phyloP scores from a whole-genome alignment of 2,888 invertebrate species.

The Meta bourneti region DNA sequence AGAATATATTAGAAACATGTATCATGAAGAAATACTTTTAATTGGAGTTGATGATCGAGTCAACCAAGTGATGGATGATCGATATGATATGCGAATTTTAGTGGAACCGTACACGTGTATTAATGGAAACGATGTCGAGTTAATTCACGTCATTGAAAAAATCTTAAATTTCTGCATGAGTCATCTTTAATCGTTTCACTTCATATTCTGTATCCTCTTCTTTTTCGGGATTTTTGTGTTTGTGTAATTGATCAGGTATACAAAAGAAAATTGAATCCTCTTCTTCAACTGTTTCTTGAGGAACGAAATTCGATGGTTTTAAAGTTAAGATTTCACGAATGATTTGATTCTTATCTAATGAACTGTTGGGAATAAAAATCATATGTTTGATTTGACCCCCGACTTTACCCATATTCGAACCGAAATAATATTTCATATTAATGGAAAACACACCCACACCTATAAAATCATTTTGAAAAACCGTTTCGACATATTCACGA shows the following conservation, averaged over 20 bases:
- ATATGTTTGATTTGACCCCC: background rate
- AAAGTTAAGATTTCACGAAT: background rate
- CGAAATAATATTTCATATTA: slow-evolving; percentile 6
- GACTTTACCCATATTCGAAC: background rate
- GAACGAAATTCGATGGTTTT: background rate
- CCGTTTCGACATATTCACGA: too few species aligned
- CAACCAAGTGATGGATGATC: slow-evolving; percentile 12
- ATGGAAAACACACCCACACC: background rate
- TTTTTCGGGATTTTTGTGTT: too few species aligned
- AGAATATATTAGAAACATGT: background rate
- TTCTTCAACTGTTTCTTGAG: background rate
- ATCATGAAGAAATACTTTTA: background rate
- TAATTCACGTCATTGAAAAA: background rate
- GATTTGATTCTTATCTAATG: background rate
- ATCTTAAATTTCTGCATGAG: background rate
- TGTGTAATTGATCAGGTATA: background rate
- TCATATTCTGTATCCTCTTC: too few species aligned
- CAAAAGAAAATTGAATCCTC: background rate
- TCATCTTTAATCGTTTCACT: too few species aligned
- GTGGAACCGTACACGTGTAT: background rate
- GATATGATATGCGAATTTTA: slow-evolving; percentile 8
- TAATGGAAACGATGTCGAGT: background rate
- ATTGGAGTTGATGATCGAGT: slow-evolving; percentile 19
- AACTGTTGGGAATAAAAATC: background rate
- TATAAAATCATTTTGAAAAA: background rate